Evolutionary conservation across 2,797 vertebrate species (phyloP).

Genomic region (Enteromius afrohamiltoni): DNA sequence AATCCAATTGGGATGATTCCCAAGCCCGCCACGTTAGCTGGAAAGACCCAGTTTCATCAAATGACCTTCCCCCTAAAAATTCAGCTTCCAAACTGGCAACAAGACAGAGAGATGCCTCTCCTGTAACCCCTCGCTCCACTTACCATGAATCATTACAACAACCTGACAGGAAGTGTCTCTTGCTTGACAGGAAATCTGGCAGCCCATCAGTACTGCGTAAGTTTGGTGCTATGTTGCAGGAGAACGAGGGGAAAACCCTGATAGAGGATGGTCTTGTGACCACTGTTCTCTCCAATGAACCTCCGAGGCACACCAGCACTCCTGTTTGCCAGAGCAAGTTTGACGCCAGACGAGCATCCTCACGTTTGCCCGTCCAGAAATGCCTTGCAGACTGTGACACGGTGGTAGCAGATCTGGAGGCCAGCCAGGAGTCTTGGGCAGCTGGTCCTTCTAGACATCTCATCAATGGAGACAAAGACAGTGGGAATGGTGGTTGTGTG

Average conservation of each 20-base stretch:
- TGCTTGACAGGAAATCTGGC: constrained; percentile 71
- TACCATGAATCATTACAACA: constrained; percentile 64
- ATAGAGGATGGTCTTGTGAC: constrained; percentile 74
- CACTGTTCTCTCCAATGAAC: constrained; percentile 67
- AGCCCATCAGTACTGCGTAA: constrained; percentile 78
- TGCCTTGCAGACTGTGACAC: constrained; percentile 76
- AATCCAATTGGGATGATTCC: constrained; percentile 20
- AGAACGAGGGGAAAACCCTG: constrained; percentile 78
- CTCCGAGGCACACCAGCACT: constrained; percentile 65
- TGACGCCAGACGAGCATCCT: constrained; percentile 67
- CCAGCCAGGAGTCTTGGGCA: constrained; percentile 68
- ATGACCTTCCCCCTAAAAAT: constrained; percentile 71
- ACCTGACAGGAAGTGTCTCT: constrained; percentile 71
- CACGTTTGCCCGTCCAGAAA: constrained; percentile 76
- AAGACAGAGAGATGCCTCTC: constrained; percentile 76
- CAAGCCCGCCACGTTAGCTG: constrained; percentile 40
- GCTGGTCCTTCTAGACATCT: constrained; percentile 31
- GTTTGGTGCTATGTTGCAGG: constrained; percentile 74
- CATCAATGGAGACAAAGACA: constrained; percentile 60
- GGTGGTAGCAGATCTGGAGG: constrained; percentile 70
- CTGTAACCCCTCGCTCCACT: constrained; percentile 78
- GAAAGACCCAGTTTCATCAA: constrained; percentile 65
- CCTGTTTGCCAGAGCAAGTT: constrained; percentile 79
- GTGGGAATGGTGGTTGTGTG: constrained; percentile 49
- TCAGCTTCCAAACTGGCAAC: constrained; percentile 70